Conservation (phyloP, 2,888 invertebrate genomes). For the Deilephila porcellus region DNA sequence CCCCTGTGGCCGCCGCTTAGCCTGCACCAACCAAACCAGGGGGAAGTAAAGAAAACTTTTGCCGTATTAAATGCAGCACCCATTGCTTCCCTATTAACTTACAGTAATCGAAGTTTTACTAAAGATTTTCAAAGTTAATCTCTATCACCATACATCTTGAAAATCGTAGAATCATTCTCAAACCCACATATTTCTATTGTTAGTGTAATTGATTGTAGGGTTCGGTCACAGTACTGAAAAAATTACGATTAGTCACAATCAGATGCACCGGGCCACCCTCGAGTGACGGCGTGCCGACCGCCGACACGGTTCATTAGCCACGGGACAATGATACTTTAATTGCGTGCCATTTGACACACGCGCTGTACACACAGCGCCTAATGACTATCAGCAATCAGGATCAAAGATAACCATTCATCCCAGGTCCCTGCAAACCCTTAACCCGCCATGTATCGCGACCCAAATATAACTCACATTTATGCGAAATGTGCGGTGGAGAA, state of each 20-base stretch:
- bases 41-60: constrained; percentile 27
- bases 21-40: constrained; percentile 36
- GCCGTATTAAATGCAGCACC: constrained; percentile 34
- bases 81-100: constrained; percentile 30
- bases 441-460: constrained; percentile 36
- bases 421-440: constrained; percentile 29
- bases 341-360: constrained; percentile 79
- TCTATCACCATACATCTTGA: not conserved
- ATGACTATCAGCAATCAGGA: constrained; percentile 72
- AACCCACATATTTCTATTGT: not conserved
- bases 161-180: not conserved
- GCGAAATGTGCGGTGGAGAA: constrained; percentile 53
- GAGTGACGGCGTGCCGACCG: constrained; percentile 56
- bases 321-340: constrained; percentile 81
- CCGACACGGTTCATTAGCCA: constrained; percentile 68
- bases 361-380: constrained; percentile 59
- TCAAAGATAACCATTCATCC: constrained; percentile 47
- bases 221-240: constrained; percentile 61
- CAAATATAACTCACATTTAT: constrained; percentile 40
- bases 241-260: constrained; percentile 80
- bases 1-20: constrained; percentile 41
- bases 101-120: constrained; percentile 2
- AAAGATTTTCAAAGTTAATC: not conserved
- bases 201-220: not conserved
- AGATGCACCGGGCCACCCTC: constrained; percentile 61